Base-by-base conservation (phyloP, 1,140 invertebrate genomes). In the Conopomorpha cramerella region DNA sequence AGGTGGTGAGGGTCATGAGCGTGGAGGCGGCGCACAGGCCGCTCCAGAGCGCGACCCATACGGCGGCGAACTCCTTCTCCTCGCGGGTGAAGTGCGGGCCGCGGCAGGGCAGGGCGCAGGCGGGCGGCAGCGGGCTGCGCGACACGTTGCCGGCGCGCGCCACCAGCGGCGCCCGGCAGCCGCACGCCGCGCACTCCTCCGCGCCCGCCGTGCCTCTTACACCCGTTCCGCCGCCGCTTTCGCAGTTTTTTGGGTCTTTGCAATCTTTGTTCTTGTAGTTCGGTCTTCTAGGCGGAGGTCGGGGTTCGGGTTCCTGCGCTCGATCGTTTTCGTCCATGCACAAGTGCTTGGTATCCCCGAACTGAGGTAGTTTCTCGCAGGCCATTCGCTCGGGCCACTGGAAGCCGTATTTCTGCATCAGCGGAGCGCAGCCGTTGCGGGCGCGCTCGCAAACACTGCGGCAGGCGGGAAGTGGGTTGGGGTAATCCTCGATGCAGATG, bases 401-500 rank as follows among this genome's bases (percentile, higher is more conserved):
- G 74, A 99, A 98, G 18, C 94, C 95, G 73, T 98, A 97, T 52
- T 94, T 88, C 46, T 89, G 85, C 96, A 99, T 99, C 19, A 99
- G 83, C 3, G 96, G 95, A 7, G 92, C 93, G 78, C 96, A 99
- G 6, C 95, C 95, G 3, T 85, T 81, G 16, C 92, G 82, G 0
- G 96, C 95, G 19, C 95, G 79, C 56, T 95, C 91, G 70, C 96
- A 99, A 8, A 99, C 91, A 47, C 92, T 95, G 34, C 92, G 82
- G 66, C 96, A 99, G 0, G 94, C 93, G 4, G 95, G 95, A 38
- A 99, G 71, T 1, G 91, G 91, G 50, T 93, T 86, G 30, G 86
- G 82, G 70, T 97, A 98, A 61, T 96, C 93, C 43, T 92, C 88
- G 45, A 98, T 81, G 54, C 93, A 96, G 41, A 96, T 94, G 0